These are phyloP conservation scores for Drosophila repleta DNA, from an alignment of 1,140 invertebrate species.

Conservation along the genomic window DNA sequence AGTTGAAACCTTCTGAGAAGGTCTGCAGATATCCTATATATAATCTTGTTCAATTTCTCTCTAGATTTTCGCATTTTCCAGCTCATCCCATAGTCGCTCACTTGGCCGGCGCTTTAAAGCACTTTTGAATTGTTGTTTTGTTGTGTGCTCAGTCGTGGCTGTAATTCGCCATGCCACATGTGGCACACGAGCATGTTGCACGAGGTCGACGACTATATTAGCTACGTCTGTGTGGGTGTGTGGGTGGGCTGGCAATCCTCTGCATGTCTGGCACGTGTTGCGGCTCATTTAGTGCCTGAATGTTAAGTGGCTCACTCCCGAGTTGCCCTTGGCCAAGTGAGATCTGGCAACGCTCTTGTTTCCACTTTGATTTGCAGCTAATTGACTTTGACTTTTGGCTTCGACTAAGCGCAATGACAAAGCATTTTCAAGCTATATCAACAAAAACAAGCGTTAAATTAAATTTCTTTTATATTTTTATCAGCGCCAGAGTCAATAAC, in stretches of 20 bases:
- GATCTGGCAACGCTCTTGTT: slow-evolving; percentile 38
- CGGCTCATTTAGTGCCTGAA: slow-evolving; percentile 42
- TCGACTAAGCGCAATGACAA: slow-evolving; percentile 50
- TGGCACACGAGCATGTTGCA: slow-evolving; percentile 28
- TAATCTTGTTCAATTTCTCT: not conserved
- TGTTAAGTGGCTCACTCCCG: slow-evolving; percentile 33
- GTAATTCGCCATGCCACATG: slow-evolving; percentile 32
- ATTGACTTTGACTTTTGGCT: slow-evolving; percentile 36
- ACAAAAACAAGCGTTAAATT: slow-evolving; percentile 1
- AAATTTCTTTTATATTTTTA: slow-evolving; percentile 47
- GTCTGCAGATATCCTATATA: too few species aligned
- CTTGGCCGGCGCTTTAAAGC: too few species aligned
- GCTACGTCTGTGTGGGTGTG: not conserved
- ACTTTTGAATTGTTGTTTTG: not conserved
- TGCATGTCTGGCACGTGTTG: slow-evolving; percentile 51
- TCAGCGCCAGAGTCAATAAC: slow-evolving; percentile 77
- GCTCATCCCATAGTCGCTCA: not conserved
- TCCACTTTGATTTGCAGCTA: slow-evolving; percentile 25
- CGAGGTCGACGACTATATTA: slow-evolving; percentile 70
- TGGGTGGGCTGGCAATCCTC: slow-evolving; percentile 27
- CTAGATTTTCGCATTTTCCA: not conserved
- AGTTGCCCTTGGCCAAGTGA: slow-evolving; percentile 21
- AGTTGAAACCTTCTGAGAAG: too few species aligned
- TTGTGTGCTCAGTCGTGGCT: slow-evolving; percentile 10
- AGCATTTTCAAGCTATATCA: slow-evolving; percentile 4